A percentile compares a stretch with the other conserved stretches of the same genome.
phyloP scores from a whole-genome alignment of 23 tunicate genomes.

The Clavelina lepadiformis region DNA sequence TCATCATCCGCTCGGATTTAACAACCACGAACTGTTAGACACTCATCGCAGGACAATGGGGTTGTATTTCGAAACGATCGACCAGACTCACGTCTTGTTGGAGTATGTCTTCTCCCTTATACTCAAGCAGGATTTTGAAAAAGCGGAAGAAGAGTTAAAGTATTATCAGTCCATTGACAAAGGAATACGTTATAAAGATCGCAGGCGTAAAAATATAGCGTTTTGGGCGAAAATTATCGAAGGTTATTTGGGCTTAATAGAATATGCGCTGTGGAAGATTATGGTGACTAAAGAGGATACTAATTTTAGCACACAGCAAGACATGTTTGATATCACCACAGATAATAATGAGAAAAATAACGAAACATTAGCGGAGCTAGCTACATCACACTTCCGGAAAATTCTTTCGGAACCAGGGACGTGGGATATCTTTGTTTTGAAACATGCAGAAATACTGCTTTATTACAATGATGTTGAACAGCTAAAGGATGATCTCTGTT shows the following conservation, averaged over 20 bases:
- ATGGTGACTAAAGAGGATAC: neutral
- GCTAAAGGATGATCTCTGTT: slow-evolving; percentile 15
- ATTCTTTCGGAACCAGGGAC: slow-evolving; percentile 11
- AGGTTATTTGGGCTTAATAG: slow-evolving; percentile 36
- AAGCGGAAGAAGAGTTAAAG: slow-evolving; percentile 12
- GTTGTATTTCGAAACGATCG: neutral
- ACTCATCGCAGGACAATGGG: slow-evolving; percentile 6
- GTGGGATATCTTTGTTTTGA: slow-evolving; percentile 51
- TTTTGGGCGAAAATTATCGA: slow-evolving; percentile 11
- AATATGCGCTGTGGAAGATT: slow-evolving; percentile 27
- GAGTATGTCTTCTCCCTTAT: slow-evolving; percentile 34
- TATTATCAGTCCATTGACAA: slow-evolving; percentile 12
- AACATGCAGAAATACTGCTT: slow-evolving; percentile 24
- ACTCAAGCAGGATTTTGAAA: slow-evolving; percentile 10
- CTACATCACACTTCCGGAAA: slow-evolving; percentile 8
- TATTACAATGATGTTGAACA: slow-evolving; percentile 12
- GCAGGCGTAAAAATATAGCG: neutral
- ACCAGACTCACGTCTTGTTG: slow-evolving; percentile 21
- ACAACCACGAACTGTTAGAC: slow-evolving; percentile 1
- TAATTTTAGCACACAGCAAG: neutral
- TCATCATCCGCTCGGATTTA: slow-evolving; percentile 17
- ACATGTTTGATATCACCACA: neutral
- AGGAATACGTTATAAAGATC: neutral
- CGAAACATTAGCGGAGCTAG: slow-evolving; percentile 11
- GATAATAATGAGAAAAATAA: neutral